These are phyloP conservation scores for Agapostemon virescens DNA, from an alignment of 2,888 invertebrate genomes.

Conservation along the genomic window DNA sequence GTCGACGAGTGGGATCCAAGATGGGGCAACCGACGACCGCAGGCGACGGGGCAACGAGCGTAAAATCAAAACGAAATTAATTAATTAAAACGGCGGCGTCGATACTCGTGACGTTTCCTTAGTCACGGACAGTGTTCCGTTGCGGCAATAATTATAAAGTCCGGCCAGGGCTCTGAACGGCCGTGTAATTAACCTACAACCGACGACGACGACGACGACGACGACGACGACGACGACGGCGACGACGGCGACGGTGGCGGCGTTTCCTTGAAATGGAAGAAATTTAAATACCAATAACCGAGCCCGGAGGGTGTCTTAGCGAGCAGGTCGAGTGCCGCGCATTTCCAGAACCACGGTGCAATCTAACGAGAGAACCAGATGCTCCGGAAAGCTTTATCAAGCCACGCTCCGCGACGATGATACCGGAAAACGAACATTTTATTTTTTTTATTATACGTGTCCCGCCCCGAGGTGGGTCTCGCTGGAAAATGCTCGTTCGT, in stretches of 20 bases:
- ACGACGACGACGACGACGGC: conserved; percentile 31
- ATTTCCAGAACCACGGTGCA: conserved; percentile 53
- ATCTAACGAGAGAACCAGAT: conserved; percentile 61
- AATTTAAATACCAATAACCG: conserved; percentile 69
- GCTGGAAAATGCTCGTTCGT: not conserved
- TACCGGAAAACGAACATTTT: conserved; percentile 39
- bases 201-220: conserved; percentile 2
- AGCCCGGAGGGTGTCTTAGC: conserved; percentile 54
- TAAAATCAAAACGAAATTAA: conserved; percentile 29
- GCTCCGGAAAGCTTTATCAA: conserved; percentile 62
- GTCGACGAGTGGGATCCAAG: not conserved
- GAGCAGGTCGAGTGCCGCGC: conserved; percentile 36
- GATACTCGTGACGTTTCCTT: conserved; percentile 42
- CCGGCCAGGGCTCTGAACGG: conserved; percentile 24
- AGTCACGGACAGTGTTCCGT: conserved; percentile 34
- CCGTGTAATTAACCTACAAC: conserved; percentile 65
- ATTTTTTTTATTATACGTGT: conserved; percentile 14
- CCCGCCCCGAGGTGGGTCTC: not conserved
- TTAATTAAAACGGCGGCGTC: conserved; percentile 40
- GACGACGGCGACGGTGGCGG: conserved; percentile 34
- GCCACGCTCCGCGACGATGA: conserved; percentile 30
- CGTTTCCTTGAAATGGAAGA: conserved; percentile 63
- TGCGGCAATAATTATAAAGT: conserved; percentile 59
- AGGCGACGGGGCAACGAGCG: not conserved
- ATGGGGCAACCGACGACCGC: not conserved